Percentiles rank a stretch among this genome's conserved stretches.
Evolutionary conservation across 2,888 invertebrate genomes (phyloP).

Genomic region (Leptogaster cylindrica): DNA sequence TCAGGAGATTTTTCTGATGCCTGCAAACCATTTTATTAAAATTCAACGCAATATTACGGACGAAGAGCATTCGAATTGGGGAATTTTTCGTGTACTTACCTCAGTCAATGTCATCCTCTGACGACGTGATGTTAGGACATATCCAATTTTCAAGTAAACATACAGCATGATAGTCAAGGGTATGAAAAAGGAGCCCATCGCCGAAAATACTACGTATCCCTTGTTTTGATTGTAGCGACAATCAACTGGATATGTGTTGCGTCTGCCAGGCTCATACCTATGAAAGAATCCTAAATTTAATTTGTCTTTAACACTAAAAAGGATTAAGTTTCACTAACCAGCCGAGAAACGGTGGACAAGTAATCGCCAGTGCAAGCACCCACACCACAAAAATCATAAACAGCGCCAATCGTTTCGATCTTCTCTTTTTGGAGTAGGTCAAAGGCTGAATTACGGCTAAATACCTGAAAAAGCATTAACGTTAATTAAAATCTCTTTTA

Average conservation of each 20-base stretch:
- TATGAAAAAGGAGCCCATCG: conserved; percentile 94
- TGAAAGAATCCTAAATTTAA: not conserved
- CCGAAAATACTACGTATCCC: conserved; percentile 93
- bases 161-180: conserved; percentile 95
- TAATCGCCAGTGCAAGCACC: conserved; percentile 88
- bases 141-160: conserved; percentile 90
- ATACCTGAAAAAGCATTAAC: conserved; percentile 66
- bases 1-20: conserved; percentile 58
- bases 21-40: conserved; percentile 48
- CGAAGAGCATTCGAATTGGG: not conserved
- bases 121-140: conserved; percentile 80
- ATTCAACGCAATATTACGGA: not conserved
- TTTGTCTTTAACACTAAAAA: not conserved
- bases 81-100: conserved; percentile 52
- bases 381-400: conserved; percentile 92
- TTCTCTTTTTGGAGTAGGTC: conserved; percentile 86
- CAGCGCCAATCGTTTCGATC: conserved; percentile 83
- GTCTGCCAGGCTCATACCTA: conserved; percentile 77
- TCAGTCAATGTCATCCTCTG: conserved; percentile 72
- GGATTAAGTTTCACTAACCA: conserved; percentile 68
- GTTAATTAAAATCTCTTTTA: conserved; percentile 39
- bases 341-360: conserved; percentile 92
- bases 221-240: conserved; percentile 92
- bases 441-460: conserved; percentile 93
- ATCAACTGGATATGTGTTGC: conserved; percentile 65